Evolutionary conservation across 2,888 invertebrate species (phyloP), one percentile per base, ranked within the genome.

Genomic region (Pristionchus exspectatus): DNA sequence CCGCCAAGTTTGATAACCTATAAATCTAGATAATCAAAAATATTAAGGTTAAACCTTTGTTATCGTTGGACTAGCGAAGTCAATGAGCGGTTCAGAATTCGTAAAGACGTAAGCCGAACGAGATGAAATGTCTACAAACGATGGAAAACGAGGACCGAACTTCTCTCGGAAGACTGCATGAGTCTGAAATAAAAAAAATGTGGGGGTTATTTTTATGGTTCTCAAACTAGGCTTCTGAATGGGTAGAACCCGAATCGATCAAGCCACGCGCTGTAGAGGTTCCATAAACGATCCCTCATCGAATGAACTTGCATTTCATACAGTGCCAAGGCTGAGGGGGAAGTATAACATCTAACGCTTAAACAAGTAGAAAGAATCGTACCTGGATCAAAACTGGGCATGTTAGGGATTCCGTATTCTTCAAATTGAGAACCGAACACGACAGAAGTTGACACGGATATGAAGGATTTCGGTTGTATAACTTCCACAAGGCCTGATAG

Each of bases 311-410:
- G 30, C 54, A 83, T 38, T 27, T 2, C 24, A 30, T 21, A 56
- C 9, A 18, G n/a, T 1, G 30, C 21, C 4, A 83, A 5, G 16
- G 83, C 83, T 83, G 54, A 18, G 33, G 18, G 16, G 18, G 9
- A 24, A 38, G 38, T 38, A 38, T 21, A 24, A 44, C 38, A 44
- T 74, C 18, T 33, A 18, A 38, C 18, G 54, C 12, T 2, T 14
- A 10, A 27, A 83, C 50, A 54, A 5, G 54, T 1, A 10, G 7
- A 10, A n/a, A 50, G 1, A 81, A n/a, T 50, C 12, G 1, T 56
- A 83, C 83, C n/a, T 9, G 83, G 83, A 83, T n/a, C 83, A 54
- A 83, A 83, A 16, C 54, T 56, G 27, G 83, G 54, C 9, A 30
- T 33, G 16, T 56, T 24, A 4, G 50, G 54, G 4, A 83, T 83